Evolutionary conservation across 2,113 vertebrate genomes (phyloP).

Genomic region (Xiphophorus hellerii): DNA sequence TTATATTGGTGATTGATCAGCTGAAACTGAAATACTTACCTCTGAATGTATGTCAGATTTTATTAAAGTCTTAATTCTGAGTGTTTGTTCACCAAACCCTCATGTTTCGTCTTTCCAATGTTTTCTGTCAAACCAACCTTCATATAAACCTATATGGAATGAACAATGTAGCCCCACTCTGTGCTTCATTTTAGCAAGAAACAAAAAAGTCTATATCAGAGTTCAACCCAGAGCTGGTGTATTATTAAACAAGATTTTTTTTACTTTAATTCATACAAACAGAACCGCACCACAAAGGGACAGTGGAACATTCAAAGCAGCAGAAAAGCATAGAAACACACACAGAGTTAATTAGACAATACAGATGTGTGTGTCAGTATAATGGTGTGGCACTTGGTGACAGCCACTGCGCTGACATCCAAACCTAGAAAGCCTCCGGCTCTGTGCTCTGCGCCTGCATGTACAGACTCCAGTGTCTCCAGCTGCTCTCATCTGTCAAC

Average conservation of each 20-base stretch:
- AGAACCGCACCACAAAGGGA: conserved; percentile 1
- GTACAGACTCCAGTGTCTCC: conserved; percentile 54
- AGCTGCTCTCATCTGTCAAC: conserved; percentile 63
- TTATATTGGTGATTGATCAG: no score
- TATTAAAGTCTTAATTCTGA: no score
- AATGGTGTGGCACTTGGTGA: conserved; percentile 58
- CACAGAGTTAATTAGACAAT: conserved; percentile 28
- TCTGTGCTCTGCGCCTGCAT: conserved; percentile 38
- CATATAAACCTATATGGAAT: neutral
- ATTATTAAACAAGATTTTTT: conserved; percentile 7
- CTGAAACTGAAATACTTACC: no score
- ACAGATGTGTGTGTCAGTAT: conserved; percentile 58
- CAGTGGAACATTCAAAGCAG: conserved; percentile 20
- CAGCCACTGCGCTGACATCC: conserved; percentile 56
- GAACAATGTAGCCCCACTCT: neutral
- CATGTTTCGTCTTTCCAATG: no score
- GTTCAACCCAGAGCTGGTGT: neutral
- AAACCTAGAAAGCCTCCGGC: conserved; percentile 60
- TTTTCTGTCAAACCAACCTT: no score
- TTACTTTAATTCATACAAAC: conserved; percentile 19
- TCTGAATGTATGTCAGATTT: no score
- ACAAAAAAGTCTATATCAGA: no score
- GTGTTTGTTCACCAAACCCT: no score
- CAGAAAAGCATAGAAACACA: conserved; percentile 13
- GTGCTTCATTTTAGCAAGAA: neutral